Evolutionary conservation across 2,888 invertebrate species (phyloP).

Genomic region (Anoplius nigerrimus): DNA sequence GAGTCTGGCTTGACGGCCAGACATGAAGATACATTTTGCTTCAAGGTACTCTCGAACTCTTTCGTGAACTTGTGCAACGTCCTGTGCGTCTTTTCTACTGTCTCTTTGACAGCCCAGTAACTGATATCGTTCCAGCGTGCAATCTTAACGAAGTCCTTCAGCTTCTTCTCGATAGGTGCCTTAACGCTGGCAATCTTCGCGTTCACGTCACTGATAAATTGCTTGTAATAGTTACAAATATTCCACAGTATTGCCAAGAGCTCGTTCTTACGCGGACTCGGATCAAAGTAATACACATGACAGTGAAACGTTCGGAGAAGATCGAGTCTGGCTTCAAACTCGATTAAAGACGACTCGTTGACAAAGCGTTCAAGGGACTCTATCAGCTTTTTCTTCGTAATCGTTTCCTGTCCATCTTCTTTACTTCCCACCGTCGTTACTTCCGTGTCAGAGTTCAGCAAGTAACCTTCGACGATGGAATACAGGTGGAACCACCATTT

Average conservation of each 20-base stretch:
- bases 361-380: slow-evolving; percentile 87
- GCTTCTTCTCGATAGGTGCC: slow-evolving; percentile 91
- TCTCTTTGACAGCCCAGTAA: slow-evolving; percentile 94
- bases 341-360: slow-evolving; percentile 88
- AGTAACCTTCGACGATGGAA: slow-evolving; percentile 81
- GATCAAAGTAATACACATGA: slow-evolving; percentile 82
- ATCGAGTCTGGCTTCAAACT: slow-evolving; percentile 87
- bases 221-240: slow-evolving; percentile 87
- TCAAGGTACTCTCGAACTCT: slow-evolving; percentile 83
- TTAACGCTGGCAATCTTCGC: slow-evolving; percentile 82
- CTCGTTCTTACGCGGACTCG: slow-evolving; percentile 72
- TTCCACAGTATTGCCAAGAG: slow-evolving; percentile 87
- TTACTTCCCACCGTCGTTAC: slow-evolving; percentile 51
- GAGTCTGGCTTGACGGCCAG: slow-evolving; percentile 71
- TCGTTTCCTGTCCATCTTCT: slow-evolving; percentile 41
- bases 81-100: slow-evolving; percentile 91
- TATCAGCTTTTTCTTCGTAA: slow-evolving; percentile 74
- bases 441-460: slow-evolving; percentile 54
- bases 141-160: slow-evolving; percentile 96
- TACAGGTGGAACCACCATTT: slow-evolving; percentile 96
- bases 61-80: slow-evolving; percentile 91
- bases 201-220: slow-evolving; percentile 83
- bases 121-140: slow-evolving; percentile 96
- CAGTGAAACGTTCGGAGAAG: slow-evolving; percentile 89
- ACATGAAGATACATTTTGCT: slow-evolving; percentile 57